Base-by-base conservation (phyloP, 2,113 vertebrate species). In the Ceuthmochares aereus region DNA sequence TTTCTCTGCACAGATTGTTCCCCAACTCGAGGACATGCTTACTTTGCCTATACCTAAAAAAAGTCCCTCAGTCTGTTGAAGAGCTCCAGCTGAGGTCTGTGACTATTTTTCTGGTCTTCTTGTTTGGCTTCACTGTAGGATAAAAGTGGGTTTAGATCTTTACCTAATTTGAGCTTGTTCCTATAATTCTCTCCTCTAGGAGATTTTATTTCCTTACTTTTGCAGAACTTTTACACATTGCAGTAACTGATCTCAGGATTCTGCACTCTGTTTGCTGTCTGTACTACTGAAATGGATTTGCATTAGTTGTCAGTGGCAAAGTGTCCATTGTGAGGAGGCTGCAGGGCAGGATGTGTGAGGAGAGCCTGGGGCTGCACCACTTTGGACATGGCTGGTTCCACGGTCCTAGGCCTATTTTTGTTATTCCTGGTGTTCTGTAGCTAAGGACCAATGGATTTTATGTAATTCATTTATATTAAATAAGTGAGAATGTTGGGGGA, bases 261-360 rank as follows among this genome's bases (percentile, higher is more conserved):
- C 10, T 1, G 2, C 0, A 0, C 1, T 40, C 8, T 13, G 14
- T 9, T 23, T 58, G 4, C 2, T 81, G 29, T 0, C 4, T 15
- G 3, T 20, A 1, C 18, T 45, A 21, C 3, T 10, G 29, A 30
- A 14, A 8, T 3, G 4, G 4, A 2, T 3, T 8, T n/a, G 15
- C 15, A 15, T 8, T 21, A 22, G 9, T 17, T 45, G 3, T 9
- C 15, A 17, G n/a, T 6, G 6, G 20, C 4, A 40, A 12, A 5
- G 17, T 43, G 74, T 12, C 3, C 4, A 4, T 17, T 6, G 2
- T 1, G 2, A 19, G n/a, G 14, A 52, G 8, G 8, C 32, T 25
- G 7, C 1, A 5, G n/a, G 12, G 25, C 0, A 8, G 11, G 15
- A 10, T 11, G 21, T 25, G 23, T 13, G 30, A 45, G 22, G 8